Evolutionary conservation across 37 sponge, comb jelly and placozoan species (phyloP).

Genomic region (Theonella swinhoei): DNA sequence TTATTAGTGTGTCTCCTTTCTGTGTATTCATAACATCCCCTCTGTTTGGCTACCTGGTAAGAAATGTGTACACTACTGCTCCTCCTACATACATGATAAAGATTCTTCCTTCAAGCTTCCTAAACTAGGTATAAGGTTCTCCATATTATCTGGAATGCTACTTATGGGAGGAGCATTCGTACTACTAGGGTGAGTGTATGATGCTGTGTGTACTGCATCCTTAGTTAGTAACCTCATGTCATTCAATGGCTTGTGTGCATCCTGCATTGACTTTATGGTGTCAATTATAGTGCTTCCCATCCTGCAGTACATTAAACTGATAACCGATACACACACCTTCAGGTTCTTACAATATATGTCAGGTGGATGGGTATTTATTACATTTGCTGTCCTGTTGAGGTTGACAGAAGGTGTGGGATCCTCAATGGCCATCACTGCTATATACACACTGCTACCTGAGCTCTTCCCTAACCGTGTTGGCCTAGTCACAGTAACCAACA

Average conservation of each 20-base stretch:
- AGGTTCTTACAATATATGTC: conserved; percentile 9
- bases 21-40: conserved; percentile 52
- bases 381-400: conserved; percentile 19
- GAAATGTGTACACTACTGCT: not conserved
- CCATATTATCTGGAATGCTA: conserved; percentile 17
- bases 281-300: too few relatives aligned
- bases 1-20: conserved; percentile 55
- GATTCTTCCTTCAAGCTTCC: too few relatives aligned
- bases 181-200: conserved; percentile 51
- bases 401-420: conserved; percentile 48
- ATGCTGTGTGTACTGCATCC: too few relatives aligned
- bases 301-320: too few relatives aligned
- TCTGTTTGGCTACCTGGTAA: conserved; percentile 50
- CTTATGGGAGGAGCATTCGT: conserved; percentile 37
- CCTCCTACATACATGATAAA: too few relatives aligned
- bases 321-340: not conserved
- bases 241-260: too few relatives aligned
- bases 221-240: too few relatives aligned
- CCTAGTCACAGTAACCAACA: not conserved
- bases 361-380: not conserved
- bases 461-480: conserved; percentile 20
- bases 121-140: conserved; percentile 46
- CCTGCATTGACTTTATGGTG: too few relatives aligned
- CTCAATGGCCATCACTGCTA: conserved; percentile 38
- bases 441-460: conserved; percentile 23